Evolutionary conservation across 2,797 vertebrate genomes (phyloP).

Genomic region (Botia almorhae): DNA sequence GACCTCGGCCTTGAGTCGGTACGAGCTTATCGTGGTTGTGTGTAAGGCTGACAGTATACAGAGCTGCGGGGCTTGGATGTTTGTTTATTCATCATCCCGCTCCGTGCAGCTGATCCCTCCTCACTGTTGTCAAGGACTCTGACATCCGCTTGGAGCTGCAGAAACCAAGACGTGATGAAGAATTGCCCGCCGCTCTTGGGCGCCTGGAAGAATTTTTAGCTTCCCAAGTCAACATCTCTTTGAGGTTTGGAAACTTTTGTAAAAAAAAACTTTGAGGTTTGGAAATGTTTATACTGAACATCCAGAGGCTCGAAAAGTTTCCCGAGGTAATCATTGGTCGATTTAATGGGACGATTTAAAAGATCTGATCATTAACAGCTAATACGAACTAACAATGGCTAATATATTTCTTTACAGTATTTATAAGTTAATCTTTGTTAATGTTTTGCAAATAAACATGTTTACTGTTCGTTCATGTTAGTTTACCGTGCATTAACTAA

Average conservation of each 20-base stretch:
- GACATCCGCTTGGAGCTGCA: slow-evolving; percentile 44
- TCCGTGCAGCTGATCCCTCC: slow-evolving; percentile 47
- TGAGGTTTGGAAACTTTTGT: not conserved
- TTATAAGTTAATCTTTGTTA: no score
- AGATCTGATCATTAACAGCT: no score
- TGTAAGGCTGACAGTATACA: slow-evolving; percentile 44
- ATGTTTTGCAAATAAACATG: no score
- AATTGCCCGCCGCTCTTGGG: slow-evolving; percentile 12
- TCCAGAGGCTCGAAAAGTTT: not conserved
- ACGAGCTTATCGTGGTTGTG: slow-evolving; percentile 27
- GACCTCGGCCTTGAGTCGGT: slow-evolving; percentile 27
- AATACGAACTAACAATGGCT: no score
- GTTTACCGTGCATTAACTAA: no score
- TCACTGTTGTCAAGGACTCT: slow-evolving; percentile 54
- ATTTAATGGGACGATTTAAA: not conserved
- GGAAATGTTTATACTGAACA: slow-evolving; percentile 20
- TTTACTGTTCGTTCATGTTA: no score
- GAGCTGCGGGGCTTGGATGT: slow-evolving; percentile 46
- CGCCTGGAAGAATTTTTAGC: not conserved
- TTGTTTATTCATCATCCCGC: slow-evolving; percentile 60
- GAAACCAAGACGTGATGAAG: slow-evolving; percentile 42
- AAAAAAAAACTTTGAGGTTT: not conserved
- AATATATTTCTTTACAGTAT: no score
- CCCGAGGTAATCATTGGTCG: not conserved
- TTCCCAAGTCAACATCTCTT: not conserved